These are phyloP conservation scores for Nerophis ophidion DNA, from an alignment of 2,113 vertebrate species.

Conservation along the genomic window DNA sequence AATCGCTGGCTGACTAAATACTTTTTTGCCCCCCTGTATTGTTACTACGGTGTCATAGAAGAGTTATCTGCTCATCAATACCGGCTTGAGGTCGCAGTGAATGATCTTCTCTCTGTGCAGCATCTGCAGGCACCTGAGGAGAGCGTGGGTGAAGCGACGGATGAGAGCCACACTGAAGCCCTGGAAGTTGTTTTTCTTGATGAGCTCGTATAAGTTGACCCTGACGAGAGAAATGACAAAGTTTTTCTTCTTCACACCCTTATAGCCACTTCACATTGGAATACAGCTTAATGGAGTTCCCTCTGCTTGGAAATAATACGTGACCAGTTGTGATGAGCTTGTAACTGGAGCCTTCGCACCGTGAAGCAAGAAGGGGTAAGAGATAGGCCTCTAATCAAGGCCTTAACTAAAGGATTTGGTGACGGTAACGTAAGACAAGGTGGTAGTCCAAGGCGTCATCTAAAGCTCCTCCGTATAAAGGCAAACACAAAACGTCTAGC, in stretches of 20 bases:
- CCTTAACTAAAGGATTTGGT: slow-evolving; percentile 72
- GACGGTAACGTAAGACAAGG: slow-evolving; percentile 66
- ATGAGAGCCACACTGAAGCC: slow-evolving; percentile 85
- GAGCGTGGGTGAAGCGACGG: slow-evolving; percentile 80
- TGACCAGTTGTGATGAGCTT: slow-evolving; percentile 35
- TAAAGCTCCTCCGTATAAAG: slow-evolving; percentile 62
- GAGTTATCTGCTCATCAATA: slow-evolving; percentile 51
- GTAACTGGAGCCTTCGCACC: slow-evolving; percentile 65
- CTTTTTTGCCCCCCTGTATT: too few species aligned
- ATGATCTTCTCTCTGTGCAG: slow-evolving; percentile 88
- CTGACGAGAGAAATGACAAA: slow-evolving; percentile 53
- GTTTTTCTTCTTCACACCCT: neutral
- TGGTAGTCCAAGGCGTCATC: slow-evolving; percentile 48
- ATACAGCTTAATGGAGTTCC: neutral
- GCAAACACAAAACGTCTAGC: slow-evolving; percentile 29
- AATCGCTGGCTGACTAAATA: too few species aligned
- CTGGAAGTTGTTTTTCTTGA: slow-evolving; percentile 93
- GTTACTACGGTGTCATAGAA: neutral
- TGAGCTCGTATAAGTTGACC: slow-evolving; percentile 88
- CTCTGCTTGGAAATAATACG: slow-evolving; percentile 19
- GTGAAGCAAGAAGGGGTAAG: slow-evolving; percentile 56
- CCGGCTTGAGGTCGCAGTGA: slow-evolving; percentile 93
- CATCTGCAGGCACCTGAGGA: slow-evolving; percentile 88
- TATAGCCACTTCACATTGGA: neutral
- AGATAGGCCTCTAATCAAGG: slow-evolving; percentile 67